These are phyloP conservation scores for Tachystola acroxantha DNA, from an alignment of 2,888 invertebrate species.

Conservation along the genomic window DNA sequence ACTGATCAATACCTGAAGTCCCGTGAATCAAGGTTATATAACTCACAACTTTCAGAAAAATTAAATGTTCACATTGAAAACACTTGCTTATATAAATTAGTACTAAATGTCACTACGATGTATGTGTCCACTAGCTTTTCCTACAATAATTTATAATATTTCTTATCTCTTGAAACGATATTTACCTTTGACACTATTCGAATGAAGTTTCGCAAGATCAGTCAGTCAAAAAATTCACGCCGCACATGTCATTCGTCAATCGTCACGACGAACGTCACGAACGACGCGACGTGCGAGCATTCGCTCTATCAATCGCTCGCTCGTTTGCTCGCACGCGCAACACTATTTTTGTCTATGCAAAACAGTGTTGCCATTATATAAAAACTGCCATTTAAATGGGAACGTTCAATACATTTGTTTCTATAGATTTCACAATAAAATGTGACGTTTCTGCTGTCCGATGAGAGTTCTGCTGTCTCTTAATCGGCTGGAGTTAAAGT, in stretches of 20 bases:
- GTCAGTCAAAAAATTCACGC: conserved; percentile 39
- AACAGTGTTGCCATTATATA: not conserved
- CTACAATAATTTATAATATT: conserved; percentile 9
- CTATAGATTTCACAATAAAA: too few relatives aligned
- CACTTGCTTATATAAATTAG: conserved; percentile 17
- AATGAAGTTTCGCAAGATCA: conserved; percentile 51
- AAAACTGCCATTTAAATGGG: too few relatives aligned
- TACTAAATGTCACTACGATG: conserved; percentile 17
- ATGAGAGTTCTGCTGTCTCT: too few relatives aligned
- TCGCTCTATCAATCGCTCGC: not conserved
- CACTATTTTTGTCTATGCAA: not conserved
- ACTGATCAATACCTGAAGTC: conserved; percentile 64
- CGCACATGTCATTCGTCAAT: too few relatives aligned
- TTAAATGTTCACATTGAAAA: conserved; percentile 30
- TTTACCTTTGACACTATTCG: conserved; percentile 69
- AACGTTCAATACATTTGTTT: too few relatives aligned
- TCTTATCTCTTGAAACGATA: conserved; percentile 33
- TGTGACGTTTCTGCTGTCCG: too few relatives aligned
- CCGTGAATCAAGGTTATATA: conserved; percentile 78
- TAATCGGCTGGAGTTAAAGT: too few relatives aligned
- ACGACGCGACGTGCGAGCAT: not conserved
- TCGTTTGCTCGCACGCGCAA: not conserved
- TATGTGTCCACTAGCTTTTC: conserved; percentile 15
- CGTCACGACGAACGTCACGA: too few relatives aligned
- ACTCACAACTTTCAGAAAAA: conserved; percentile 59